These are phyloP conservation scores for Drosophila arawakana DNA, from an alignment of 1,140 invertebrate genomes.

Conservation along the genomic window DNA sequence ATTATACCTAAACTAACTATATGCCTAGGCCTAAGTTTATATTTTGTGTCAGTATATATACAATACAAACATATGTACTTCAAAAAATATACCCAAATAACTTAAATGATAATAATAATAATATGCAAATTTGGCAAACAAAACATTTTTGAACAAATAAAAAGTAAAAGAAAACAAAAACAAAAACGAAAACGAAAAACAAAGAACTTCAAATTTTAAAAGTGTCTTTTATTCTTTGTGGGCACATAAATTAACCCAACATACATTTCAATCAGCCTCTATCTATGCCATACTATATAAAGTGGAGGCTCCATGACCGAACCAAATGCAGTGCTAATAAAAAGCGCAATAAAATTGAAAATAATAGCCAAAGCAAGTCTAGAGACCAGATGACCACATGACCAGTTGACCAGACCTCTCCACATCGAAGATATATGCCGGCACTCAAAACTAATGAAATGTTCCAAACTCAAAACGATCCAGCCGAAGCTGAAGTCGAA, in stretches of 20 bases:
- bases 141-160: constrained; percentile 76
- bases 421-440: constrained; percentile 75
- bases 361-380: constrained; percentile 70
- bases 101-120: constrained; percentile 49
- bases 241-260: constrained; percentile 73
- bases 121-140: constrained; percentile 69
- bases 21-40: constrained; percentile 68
- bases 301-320: constrained; percentile 45
- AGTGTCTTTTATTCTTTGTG: constrained; percentile 48
- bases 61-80: constrained; percentile 42
- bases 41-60: constrained; percentile 67
- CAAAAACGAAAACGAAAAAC: background rate
- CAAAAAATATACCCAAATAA: constrained; percentile 25
- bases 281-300: constrained; percentile 60
- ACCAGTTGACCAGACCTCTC: constrained; percentile 27
- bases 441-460: constrained; percentile 83
- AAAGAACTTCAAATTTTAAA: constrained; percentile 32
- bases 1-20: constrained; percentile 43
- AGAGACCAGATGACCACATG: constrained; percentile 17
- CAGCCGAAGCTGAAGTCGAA: background rate
- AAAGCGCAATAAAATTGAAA: constrained; percentile 82
- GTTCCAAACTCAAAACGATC: constrained; percentile 79
- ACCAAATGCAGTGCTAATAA: constrained; percentile 74
- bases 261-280: constrained; percentile 73
- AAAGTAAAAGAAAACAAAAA: constrained; percentile 7